Evolutionary conservation across 2,113 vertebrate species (phyloP).

Genomic region (Sialia sialis): DNA sequence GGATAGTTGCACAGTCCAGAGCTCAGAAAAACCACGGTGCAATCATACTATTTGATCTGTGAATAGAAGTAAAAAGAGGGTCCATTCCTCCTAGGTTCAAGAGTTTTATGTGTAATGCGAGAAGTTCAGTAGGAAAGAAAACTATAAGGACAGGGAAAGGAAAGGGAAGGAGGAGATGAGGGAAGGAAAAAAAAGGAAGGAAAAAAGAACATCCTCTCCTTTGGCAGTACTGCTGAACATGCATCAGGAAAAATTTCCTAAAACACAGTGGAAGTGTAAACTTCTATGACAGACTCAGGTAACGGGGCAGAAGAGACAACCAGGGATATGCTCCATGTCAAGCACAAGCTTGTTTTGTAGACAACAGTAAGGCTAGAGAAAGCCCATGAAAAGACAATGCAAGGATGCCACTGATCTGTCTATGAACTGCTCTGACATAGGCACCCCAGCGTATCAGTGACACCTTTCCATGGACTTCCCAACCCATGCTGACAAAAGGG

Average conservation of each 20-base stretch:
- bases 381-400: background rate
- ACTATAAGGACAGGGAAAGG: background rate
- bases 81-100: background rate
- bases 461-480: background rate
- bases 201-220: background rate
- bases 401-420: background rate
- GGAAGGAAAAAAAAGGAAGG: background rate
- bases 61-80: background rate
- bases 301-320: background rate
- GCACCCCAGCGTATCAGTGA: background rate
- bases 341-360: background rate
- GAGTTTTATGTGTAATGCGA: background rate
- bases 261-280: background rate
- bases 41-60: background rate
- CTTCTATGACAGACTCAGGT: background rate
- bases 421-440: background rate
- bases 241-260: background rate
- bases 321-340: fast-evolving
- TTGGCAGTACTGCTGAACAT: background rate
- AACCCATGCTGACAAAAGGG: background rate
- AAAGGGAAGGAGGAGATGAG: background rate
- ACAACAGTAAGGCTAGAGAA: background rate
- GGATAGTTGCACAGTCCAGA: background rate
- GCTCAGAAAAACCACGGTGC: background rate
- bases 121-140: background rate